A percentile compares a stretch with the other conserved stretches of the same genome.
Conservation (phyloP, 2,797 vertebrate species). For the Sebastiscus tertius region DNA sequence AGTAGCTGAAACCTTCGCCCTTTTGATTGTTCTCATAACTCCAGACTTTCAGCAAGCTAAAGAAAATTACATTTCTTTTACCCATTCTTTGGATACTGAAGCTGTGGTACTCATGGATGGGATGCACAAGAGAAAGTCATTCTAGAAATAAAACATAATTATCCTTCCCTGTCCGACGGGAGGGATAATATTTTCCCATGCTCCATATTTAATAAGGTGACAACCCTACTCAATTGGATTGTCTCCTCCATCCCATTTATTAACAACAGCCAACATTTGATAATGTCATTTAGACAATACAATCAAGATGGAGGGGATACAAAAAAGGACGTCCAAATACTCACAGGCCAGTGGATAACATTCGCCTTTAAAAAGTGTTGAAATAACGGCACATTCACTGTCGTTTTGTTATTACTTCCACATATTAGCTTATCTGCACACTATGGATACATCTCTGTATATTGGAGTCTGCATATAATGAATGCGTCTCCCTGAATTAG, state of each 20-base stretch:
- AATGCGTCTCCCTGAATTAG: conserved; percentile 20
- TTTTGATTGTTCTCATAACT: conserved; percentile 41
- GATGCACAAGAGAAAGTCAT: conserved; percentile 31
- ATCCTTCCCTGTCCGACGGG: conserved; percentile 22
- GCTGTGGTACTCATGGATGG: neutral
- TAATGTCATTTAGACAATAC: conserved; percentile 50
- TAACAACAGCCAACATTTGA: conserved; percentile 54
- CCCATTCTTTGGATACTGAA: neutral
- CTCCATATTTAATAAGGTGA: conserved; percentile 46
- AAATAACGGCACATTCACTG: conserved; percentile 8
- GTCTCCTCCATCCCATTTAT: conserved; percentile 48
- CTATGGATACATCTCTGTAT: conserved; percentile 15
- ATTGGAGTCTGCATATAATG: conserved; percentile 29
- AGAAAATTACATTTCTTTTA: neutral
- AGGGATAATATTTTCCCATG: conserved; percentile 32
- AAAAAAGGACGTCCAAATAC: neutral
- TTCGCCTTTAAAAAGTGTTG: conserved; percentile 12
- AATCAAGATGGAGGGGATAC: conserved; percentile 38
- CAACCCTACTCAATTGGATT: conserved; percentile 49
- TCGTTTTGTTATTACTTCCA: conserved; percentile 23
- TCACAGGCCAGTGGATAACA: conserved; percentile 10
- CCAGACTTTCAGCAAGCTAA: neutral
- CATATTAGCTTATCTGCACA: conserved; percentile 32
- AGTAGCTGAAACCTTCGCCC: conserved; percentile 15
- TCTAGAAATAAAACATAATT: conserved; percentile 49